These are phyloP conservation scores for Homarus gammarus DNA, from an alignment of 2,888 invertebrate species.

Conservation along the genomic window DNA sequence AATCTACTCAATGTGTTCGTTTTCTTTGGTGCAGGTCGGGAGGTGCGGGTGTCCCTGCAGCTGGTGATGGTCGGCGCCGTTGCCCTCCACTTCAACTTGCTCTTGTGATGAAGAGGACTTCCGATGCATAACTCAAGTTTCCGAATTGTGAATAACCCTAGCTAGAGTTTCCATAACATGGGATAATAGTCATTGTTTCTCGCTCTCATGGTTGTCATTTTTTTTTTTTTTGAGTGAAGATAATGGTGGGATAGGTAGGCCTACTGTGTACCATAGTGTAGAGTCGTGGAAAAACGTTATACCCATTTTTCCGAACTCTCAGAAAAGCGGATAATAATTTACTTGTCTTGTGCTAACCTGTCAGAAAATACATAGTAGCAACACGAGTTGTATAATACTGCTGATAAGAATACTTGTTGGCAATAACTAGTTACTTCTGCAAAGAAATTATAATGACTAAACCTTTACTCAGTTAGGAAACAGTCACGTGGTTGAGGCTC, in stretches of 20 bases:
- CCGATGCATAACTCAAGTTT: conserved; percentile 10
- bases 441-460: too few relatives aligned
- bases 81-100: background rate
- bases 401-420: background rate
- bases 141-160: conserved; percentile 48
- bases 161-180: conserved; percentile 45
- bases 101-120: conserved; percentile 41
- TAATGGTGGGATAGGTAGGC: background rate
- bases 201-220: conserved; percentile 18
- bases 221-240: background rate
- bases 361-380: background rate
- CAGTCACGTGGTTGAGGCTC: background rate
- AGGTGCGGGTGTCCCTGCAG: background rate
- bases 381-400: background rate
- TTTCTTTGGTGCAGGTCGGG: background rate
- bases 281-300: background rate
- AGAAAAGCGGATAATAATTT: background rate
- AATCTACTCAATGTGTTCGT: background rate
- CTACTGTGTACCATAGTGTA: background rate
- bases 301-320: background rate
- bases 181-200: conserved; percentile 4
- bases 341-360: background rate
- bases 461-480: too few relatives aligned
- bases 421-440: too few relatives aligned
- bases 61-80: background rate